Percentiles rank a stretch among this genome's conserved stretches.
phyloP scores from a whole-genome alignment of 2,113 vertebrate species.

The Pituophis catenifer region DNA sequence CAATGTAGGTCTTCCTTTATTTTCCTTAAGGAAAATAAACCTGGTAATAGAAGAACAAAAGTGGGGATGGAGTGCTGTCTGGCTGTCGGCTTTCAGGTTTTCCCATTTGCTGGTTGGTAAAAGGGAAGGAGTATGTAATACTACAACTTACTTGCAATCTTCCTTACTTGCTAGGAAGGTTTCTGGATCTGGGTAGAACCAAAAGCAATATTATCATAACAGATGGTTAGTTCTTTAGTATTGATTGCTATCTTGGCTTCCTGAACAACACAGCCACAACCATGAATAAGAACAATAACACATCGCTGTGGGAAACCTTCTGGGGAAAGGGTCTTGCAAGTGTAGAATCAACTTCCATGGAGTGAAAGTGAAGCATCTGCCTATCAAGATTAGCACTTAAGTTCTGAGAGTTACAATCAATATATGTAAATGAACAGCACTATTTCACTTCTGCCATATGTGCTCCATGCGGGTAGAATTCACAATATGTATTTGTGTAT shows the following conservation, averaged over 20 bases:
- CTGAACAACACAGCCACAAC: neutral
- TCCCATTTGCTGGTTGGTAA: neutral
- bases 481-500: neutral
- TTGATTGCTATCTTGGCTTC: neutral
- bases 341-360: neutral
- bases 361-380: neutral
- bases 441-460: conserved; percentile 11
- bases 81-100: neutral
- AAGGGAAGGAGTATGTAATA: neutral
- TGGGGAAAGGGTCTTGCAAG: neutral
- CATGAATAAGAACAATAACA: neutral
- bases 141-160: neutral
- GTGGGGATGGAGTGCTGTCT: neutral
- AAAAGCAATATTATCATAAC: neutral
- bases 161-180: neutral
- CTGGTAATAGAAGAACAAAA: neutral
- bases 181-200: neutral
- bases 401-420: neutral
- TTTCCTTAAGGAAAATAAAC: neutral
- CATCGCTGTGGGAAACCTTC: neutral
- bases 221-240: neutral
- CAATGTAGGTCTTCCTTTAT: neutral
- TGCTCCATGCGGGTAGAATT: conserved; percentile 7
- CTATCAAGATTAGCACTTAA: neutral
- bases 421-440: neutral